Conservation (phyloP, 2,888 invertebrate species). For the Baronia brevicornis region DNA sequence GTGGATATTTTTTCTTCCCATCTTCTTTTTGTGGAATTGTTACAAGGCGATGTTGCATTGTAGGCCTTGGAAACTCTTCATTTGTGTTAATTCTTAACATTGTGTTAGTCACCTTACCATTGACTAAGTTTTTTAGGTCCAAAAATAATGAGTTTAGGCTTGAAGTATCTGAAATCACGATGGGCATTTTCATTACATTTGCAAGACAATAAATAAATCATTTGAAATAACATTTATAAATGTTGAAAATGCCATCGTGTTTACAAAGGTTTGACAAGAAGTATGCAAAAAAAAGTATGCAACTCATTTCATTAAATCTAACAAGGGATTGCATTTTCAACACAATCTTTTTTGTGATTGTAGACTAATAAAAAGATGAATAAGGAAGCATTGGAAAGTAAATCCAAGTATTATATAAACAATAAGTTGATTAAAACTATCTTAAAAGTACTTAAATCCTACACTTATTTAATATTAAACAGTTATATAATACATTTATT, state of each 20-base stretch:
- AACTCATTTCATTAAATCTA: slow-evolving; percentile 49
- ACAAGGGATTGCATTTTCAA: slow-evolving; percentile 73
- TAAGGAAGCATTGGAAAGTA: slow-evolving; percentile 39
- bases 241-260: slow-evolving; percentile 76
- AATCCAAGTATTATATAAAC: slow-evolving; percentile 19
- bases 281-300: slow-evolving; percentile 54
- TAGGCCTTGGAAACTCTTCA: slow-evolving; percentile 48
- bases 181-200: slow-evolving; percentile 68
- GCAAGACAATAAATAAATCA: slow-evolving; percentile 26
- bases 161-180: slow-evolving; percentile 74
- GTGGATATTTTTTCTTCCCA: slow-evolving; percentile 72
- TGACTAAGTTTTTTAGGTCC: slow-evolving; percentile 71
- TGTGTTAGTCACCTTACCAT: slow-evolving; percentile 58
- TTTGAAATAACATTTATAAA: slow-evolving; percentile 29
- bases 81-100: slow-evolving; percentile 42
- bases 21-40: slow-evolving; percentile 74
- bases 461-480: too few relatives aligned
- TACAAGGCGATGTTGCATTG: slow-evolving; percentile 56
- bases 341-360: slow-evolving; percentile 51
- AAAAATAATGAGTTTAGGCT: slow-evolving; percentile 67
- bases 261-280: slow-evolving; percentile 49
- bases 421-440: too few relatives aligned
- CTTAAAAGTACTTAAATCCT: too few relatives aligned
- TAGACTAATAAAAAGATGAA: slow-evolving; percentile 17
- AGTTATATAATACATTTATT: too few relatives aligned